Conservation (phyloP, 2,888 invertebrate genomes). For the Tanaodytes sp. region DNA sequence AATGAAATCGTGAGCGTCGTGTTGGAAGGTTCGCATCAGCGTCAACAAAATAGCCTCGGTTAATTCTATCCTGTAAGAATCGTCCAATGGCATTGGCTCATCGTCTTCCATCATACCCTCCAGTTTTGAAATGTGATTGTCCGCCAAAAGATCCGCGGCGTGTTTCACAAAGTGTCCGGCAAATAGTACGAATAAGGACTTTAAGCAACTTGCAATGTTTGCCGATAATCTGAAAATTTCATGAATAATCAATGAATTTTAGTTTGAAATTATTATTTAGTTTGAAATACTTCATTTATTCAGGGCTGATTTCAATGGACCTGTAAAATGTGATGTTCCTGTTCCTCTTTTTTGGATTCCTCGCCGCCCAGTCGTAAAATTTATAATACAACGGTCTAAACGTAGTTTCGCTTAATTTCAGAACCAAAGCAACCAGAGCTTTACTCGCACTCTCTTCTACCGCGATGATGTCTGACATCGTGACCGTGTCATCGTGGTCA, state of each 20-base stretch:
- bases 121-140: conserved; percentile 77
- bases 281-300: too few species aligned
- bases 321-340: conserved; percentile 88
- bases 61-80: conserved; percentile 71
- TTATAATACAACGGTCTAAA: conserved; percentile 92
- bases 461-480: conserved; percentile 73
- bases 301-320: too few species aligned
- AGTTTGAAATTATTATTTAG: too few species aligned
- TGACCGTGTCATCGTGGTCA: conserved; percentile 67
- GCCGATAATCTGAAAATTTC: conserved; percentile 80
- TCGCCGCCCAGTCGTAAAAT: conserved; percentile 89
- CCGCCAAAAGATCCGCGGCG: conserved; percentile 81
- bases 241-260: too few species aligned
- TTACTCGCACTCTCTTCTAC: conserved; percentile 85
- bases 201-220: conserved; percentile 85
- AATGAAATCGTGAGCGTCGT: conserved; percentile 88
- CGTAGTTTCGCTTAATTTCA: conserved; percentile 90
- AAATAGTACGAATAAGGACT: conserved; percentile 91
- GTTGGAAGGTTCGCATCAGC: conserved; percentile 83
- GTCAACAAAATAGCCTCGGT: conserved; percentile 84
- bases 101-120: conserved; percentile 72
- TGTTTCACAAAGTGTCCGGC: conserved; percentile 89
- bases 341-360: conserved; percentile 77
- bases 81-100: conserved; percentile 73
- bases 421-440: conserved; percentile 84